Evolutionary conservation across 2,888 invertebrate species (phyloP), one percentile per base, ranked within the genome.

Genomic region (Pecten maximus): DNA sequence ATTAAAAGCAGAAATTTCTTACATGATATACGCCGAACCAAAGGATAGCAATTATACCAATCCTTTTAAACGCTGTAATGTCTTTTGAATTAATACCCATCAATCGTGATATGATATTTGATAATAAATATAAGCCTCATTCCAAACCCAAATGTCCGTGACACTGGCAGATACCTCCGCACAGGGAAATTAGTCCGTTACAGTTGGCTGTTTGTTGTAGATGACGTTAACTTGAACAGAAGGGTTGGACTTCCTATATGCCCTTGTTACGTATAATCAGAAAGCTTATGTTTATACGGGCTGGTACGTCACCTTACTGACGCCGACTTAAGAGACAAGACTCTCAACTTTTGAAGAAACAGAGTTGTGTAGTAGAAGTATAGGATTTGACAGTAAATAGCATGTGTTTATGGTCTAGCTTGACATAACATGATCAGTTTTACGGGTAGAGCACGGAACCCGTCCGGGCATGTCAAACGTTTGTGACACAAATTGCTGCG

Each of bases 371-470:
- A 12, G 28, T 74, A 12, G 74, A 74, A 74, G 74, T 35, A 35
- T 74, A 74, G 74, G 74, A 74, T 74, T 74, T 74, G 74, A 74
- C 74, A 74, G 74, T 74, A 74, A 74, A 74, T 74, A 74, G 35
- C 74, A 74, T 10, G 74, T 74, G 74, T 74, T 74, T 74, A 74
- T 74, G 74, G 35, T 3, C 6, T 74, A 28, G 74, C 28, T 35
- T 74, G 74, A 74, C 74, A 74, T 74, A 74, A 28, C 74, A 74
- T 74, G 74, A 74, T 74, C 74, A 74, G 35, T 74, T 74, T 74
- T 74, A 74, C 74, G 74, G 74, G 28, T 74, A 35, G 74, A 74
- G 74, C 74, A 74, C 74, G 74, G 28, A 74, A 74, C 74, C 35
- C 74, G 74, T 74, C 74, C 74, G 35, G 74, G 74, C 74, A 74